Percentiles rank a stretch among this genome's conserved stretches.
Conservation (phyloP, 1,140 invertebrate genomes). For the Goniozus legneri region DNA sequence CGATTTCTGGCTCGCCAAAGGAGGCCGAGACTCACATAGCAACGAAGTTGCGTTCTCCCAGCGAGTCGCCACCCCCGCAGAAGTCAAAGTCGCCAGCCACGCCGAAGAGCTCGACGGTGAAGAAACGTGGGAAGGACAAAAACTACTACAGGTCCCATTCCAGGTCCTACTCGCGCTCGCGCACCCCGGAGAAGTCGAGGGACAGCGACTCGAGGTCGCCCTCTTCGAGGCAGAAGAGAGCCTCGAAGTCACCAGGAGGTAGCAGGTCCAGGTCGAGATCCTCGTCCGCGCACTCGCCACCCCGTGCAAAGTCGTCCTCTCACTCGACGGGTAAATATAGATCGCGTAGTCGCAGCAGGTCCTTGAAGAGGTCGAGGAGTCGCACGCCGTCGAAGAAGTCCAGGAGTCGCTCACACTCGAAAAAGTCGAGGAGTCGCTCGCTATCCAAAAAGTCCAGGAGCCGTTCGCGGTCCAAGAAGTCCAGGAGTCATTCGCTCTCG, state of each 20-base stretch:
- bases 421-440: conserved; percentile 15
- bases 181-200: too few species aligned
- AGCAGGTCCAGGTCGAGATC: conserved; percentile 24
- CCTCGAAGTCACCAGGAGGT: conserved; percentile 26
- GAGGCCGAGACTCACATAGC: not conserved
- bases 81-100: conserved; percentile 12
- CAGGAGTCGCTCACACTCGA: conserved; percentile 1
- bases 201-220: too few species aligned
- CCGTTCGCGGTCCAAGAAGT: conserved; percentile 30
- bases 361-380: conserved; percentile 7
- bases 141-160: conserved; percentile 34
- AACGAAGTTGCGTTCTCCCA: conserved; percentile 24
- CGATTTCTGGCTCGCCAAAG: too few species aligned
- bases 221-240: conserved; percentile 18
- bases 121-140: conserved; percentile 17
- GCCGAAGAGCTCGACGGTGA: conserved; percentile 9
- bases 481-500: conserved; percentile 27
- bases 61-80: conserved; percentile 24
- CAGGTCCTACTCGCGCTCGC: conserved; percentile 35
- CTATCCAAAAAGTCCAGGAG: conserved; percentile 27
- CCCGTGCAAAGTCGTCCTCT: conserved; percentile 31
- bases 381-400: conserved; percentile 13
- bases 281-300: conserved; percentile 21
- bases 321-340: conserved; percentile 27
- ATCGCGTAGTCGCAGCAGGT: conserved; percentile 32